Evolutionary conservation across 2,888 invertebrate genomes (phyloP), one percentile per base, ranked within the genome.

Genomic region (Autographa gamma): DNA sequence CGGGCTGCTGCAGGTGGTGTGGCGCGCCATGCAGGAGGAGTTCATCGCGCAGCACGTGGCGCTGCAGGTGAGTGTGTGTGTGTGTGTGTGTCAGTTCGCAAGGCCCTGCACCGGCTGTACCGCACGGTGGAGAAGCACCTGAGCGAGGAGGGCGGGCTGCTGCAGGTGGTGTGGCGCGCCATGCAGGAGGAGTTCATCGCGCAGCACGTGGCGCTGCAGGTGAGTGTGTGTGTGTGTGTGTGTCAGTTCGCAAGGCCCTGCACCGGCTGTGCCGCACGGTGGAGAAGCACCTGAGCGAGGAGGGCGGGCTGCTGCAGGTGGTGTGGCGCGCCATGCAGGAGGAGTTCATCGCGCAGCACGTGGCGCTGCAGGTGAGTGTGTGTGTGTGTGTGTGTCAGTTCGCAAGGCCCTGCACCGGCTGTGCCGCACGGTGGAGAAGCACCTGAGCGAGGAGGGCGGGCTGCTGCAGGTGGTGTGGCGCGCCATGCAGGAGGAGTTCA

Each of bases 261-360:
- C 99, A 99, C 93, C 97, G 98, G 87, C 96, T 99, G 75, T 99
- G 99, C 93, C 98, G 98, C 92, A 99, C 99, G 93, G 99, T 99
- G 69, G 99, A 99, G 92, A 99, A 99, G 95, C 99, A 99, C 93
- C 96, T 99, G 60, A 98, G 98, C 87, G 99, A 99, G 93, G 98
- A 98, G 93, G 98, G 98, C 91, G 99, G 98, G 89, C 96, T 99
- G 78, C 96, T 99, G 86, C 98, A 98, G 96, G 99, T 99, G 64
- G 99, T 99, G 71, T 99, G 99, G 99, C 97, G 99, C 90, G 98
- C 99, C 85, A 99, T 99, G 99, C 99, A 99, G 96, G 99, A 99
- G 92, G 99, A 99, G 96, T 99, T 99, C 94, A 98, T 99, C 85
- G 97, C 98, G 84, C 99, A 99, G 92, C 99, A 99, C 93, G 90